Evolutionary conservation across 1,140 invertebrate genomes (phyloP), one percentile per base, ranked within the genome.

Genomic region (Drosophila suzukii): DNA sequence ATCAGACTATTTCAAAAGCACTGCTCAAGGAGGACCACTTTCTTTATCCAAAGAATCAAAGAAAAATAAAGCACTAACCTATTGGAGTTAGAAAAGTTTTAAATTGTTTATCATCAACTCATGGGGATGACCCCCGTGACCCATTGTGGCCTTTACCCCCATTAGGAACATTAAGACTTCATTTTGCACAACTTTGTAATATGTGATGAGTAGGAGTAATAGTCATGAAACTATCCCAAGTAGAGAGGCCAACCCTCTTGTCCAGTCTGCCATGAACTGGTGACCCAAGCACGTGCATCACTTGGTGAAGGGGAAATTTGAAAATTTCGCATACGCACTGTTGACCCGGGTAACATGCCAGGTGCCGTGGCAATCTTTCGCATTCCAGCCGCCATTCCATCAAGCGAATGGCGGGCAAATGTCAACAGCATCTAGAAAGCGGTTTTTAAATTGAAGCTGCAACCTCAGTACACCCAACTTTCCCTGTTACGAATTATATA

Each of bases 311-410:
- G 53, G 24, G 24, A 46, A 62, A 44, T 63, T 47, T 51, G 58
- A 30, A 55, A 61, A 59, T 81, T 54, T 63, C 43, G 57, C 65
- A 70, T 75, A 57, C 67, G 81, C 54, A 53, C 44, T 63, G 76
- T 46, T 75, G 80, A 72, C 81, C 67, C 49, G 49, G 46, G 12
- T 63, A 49, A 74, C 68, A 47, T 71, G 68, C 57, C 75, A 81
- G 74, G 75, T 78, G 78, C 44, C 70, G 70, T 75, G 75, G 60
- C 68, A 86, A 78, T 78, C 75, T 55, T 82, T 65, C 61, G 58
- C 13, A 66, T 70, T 61, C 54, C 73, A 51, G 34, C 39, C 38
- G 44, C 44, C 73, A 54, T 13, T 30, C 49, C 62, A 51, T 20
- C 43, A 51, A 32, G 27, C 30, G 43, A 62, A 32, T 46, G 46